A percentile compares a stretch with the other conserved stretches of the same genome.
Conservation (phyloP, 1,140 invertebrate species). For the Drosophila pseudoananassae region DNA sequence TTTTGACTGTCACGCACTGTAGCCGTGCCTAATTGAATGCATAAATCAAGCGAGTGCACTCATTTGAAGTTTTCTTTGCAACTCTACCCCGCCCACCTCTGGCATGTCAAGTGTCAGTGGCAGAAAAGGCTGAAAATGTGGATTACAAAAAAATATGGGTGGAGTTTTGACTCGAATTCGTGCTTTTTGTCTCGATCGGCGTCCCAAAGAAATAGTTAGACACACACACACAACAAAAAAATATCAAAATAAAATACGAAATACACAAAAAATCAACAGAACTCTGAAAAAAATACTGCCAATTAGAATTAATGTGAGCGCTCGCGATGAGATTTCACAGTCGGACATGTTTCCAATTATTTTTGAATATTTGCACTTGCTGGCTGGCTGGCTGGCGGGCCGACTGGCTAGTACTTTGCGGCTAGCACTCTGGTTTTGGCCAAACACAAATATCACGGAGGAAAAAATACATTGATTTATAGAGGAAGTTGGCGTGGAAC, state of each 20-base stretch:
- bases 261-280: slow-evolving; percentile 39
- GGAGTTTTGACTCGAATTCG: slow-evolving; percentile 48
- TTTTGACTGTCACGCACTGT: slow-evolving; percentile 18
- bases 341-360: slow-evolving; percentile 52
- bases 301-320: slow-evolving; percentile 74
- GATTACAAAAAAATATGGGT: slow-evolving; percentile 63
- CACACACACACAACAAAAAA: slow-evolving; percentile 14
- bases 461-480: slow-evolving; percentile 53
- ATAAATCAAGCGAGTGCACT: slow-evolving; percentile 77
- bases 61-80: slow-evolving; percentile 48
- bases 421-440: slow-evolving; percentile 10
- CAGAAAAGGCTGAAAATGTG: slow-evolving; percentile 58
- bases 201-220: slow-evolving; percentile 39
- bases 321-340: slow-evolving; percentile 39
- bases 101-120: slow-evolving; percentile 76
- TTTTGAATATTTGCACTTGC: slow-evolving; percentile 55
- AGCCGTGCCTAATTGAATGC: slow-evolving; percentile 69
- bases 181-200: slow-evolving; percentile 50
- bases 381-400: no score
- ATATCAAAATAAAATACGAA: slow-evolving; percentile 48
- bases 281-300: slow-evolving; percentile 51
- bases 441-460: neutral
- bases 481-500: slow-evolving; percentile 48
- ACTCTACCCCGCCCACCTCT: slow-evolving; percentile 22
- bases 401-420: neutral